Evolutionary conservation across 2,113 vertebrate species (phyloP).

Genomic region (Gavia stellata): DNA sequence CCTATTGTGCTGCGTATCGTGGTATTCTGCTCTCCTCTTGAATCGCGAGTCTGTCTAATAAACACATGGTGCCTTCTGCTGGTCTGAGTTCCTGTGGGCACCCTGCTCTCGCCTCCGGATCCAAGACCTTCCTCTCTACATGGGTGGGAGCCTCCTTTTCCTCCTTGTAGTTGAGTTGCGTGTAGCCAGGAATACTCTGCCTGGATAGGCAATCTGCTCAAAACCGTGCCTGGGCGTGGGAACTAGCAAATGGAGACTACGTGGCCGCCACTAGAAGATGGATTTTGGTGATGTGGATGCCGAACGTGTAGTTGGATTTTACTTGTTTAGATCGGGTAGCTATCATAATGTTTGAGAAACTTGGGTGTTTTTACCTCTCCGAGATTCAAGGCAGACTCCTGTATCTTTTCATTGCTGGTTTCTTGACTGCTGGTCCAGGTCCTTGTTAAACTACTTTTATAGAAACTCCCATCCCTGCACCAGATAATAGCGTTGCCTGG

Average conservation of each 20-base stretch:
- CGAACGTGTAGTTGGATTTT: not conserved
- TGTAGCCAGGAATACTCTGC: not conserved
- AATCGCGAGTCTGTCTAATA: not conserved
- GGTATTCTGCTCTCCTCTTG: not conserved
- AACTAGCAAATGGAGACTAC: not conserved
- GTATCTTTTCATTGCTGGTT: not conserved
- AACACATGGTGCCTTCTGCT: not conserved
- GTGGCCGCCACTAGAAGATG: not conserved
- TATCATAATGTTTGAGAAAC: not conserved
- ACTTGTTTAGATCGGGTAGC: not conserved
- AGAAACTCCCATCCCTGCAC: not conserved
- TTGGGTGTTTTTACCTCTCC: not conserved
- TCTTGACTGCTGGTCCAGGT: not conserved
- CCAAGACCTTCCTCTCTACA: rapidly evolving
- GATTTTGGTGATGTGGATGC: not conserved
- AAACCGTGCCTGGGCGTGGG: rapidly evolving
- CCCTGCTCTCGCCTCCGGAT: rapidly evolving
- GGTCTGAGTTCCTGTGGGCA: not conserved
- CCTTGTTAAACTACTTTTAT: not conserved
- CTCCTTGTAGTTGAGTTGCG: no score
- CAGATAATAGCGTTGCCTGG: not conserved
- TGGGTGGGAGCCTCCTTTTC: not conserved
- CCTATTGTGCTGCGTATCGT: rapidly evolving
- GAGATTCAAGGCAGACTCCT: not conserved
- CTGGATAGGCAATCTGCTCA: not conserved